Evolutionary conservation across 2,113 vertebrate species (phyloP).

Genomic region (Neogobius melanostomus): DNA sequence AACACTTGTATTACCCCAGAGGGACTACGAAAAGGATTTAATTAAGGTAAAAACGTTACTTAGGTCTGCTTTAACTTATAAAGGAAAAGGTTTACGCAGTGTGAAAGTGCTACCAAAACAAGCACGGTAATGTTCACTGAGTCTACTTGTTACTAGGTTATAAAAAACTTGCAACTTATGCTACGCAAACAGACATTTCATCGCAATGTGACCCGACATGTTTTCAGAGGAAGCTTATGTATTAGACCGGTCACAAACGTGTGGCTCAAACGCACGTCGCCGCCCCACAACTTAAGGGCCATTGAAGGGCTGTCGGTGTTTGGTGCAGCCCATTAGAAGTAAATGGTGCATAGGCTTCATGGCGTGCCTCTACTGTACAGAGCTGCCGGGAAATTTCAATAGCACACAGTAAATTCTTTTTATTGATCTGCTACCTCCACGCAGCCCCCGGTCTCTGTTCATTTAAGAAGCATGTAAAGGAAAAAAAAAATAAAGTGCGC

Average conservation of each 20-base stretch:
- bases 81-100: too few species aligned
- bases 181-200: too few species aligned
- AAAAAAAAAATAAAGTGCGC: slow-evolving; percentile 8
- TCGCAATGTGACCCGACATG: background rate
- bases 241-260: background rate
- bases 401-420: slow-evolving; percentile 31
- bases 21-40: too few species aligned
- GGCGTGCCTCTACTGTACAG: slow-evolving; percentile 18
- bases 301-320: slow-evolving; percentile 23
- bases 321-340: slow-evolving; percentile 28
- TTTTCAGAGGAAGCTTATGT: background rate
- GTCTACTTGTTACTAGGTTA: too few species aligned
- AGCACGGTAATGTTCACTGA: too few species aligned
- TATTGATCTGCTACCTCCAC: slow-evolving; percentile 36
- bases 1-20: too few species aligned
- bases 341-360: slow-evolving; percentile 32
- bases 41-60: too few species aligned
- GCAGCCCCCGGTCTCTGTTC: slow-evolving; percentile 18
- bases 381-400: slow-evolving; percentile 24
- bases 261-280: background rate
- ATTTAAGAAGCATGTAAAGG: slow-evolving; percentile 10
- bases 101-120: too few species aligned
- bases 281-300: background rate
- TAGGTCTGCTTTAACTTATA: too few species aligned
- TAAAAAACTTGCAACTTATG: too few species aligned